Evolutionary conservation across 1,140 invertebrate species (phyloP), one percentile per base, ranked within the genome.

Genomic region (Sycophaga agraensis): DNA sequence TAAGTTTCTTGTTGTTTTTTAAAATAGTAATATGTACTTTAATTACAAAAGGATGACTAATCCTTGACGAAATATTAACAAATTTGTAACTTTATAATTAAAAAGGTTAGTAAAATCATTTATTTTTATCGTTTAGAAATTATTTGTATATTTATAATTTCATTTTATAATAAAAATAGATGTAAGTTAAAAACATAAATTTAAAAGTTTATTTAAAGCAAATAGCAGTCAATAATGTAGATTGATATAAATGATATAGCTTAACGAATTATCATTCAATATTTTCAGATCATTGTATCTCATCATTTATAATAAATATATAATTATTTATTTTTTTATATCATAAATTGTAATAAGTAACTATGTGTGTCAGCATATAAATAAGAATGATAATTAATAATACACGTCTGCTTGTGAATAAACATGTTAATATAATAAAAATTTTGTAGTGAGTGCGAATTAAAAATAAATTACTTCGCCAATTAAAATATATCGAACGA

Each of bases 271-370:
- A 34, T 34, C 19, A 28, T 2, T 21, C 26, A 14, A n/a, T 34
- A 24, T 26, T 34, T 43, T 59, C 48, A 43, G 57, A 59, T 59
- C 37, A 34, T 22, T 43, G 8, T 14, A 43, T 51, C 6, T 31
- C 45, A 51, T 43, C 19, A 40, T 31, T 37, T 6, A 28, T 31
- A 6, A 26, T 24, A 8, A 39, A 43, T 9, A n/a, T n/a, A 22
- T 42, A 42, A 28, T 24, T 22, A 40, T 59, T 9, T 28, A 31
- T 40, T n/a, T n/a, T n/a, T n/a, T n/a, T n/a, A n/a, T n/a, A n/a
- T n/a, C n/a, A n/a, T n/a, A n/a, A n/a, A n/a, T n/a, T n/a, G n/a
- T n/a, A n/a, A n/a, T n/a, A n/a, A n/a, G n/a, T n/a, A n/a, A n/a
- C n/a, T n/a, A n/a, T n/a, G n/a, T n/a, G n/a, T n/a, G n/a, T n/a